phyloP scores from a whole-genome alignment of 2,888 invertebrate genomes.

The Pseudococcus viburni region DNA sequence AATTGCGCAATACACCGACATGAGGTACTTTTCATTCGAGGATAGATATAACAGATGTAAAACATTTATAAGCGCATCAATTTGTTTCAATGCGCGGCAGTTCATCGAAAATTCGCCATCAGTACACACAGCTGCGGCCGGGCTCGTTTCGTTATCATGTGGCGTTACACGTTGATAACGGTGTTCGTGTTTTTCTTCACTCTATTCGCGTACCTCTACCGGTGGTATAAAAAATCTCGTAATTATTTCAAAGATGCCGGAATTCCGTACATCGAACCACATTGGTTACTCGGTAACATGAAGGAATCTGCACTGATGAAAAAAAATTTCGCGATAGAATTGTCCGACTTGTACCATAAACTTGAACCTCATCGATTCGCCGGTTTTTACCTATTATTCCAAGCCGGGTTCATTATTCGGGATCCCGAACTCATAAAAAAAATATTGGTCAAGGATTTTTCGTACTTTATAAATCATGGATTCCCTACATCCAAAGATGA shows the following conservation, averaged over 20 bases:
- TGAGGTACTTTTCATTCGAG: no score
- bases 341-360: background rate
- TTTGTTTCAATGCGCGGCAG: no score
- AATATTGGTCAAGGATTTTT: constrained; percentile 73
- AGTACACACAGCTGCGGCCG: no score
- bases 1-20: no score
- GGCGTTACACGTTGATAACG: no score
- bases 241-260: background rate
- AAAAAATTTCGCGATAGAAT: background rate
- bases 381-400: background rate
- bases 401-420: background rate
- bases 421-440: constrained; percentile 71
- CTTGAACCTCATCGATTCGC: background rate
- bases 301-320: background rate
- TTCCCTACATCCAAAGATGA: constrained; percentile 69
- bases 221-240: background rate
- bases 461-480: constrained; percentile 73
- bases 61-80: no score
- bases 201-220: background rate
- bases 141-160: no score
- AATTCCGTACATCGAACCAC: background rate
- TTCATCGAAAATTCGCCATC: no score
- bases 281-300: background rate
- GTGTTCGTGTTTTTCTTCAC: no score
- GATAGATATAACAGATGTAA: no score